These are phyloP conservation scores for Melanargia galathea DNA, from an alignment of 2,888 invertebrate genomes.

Conservation along the genomic window DNA sequence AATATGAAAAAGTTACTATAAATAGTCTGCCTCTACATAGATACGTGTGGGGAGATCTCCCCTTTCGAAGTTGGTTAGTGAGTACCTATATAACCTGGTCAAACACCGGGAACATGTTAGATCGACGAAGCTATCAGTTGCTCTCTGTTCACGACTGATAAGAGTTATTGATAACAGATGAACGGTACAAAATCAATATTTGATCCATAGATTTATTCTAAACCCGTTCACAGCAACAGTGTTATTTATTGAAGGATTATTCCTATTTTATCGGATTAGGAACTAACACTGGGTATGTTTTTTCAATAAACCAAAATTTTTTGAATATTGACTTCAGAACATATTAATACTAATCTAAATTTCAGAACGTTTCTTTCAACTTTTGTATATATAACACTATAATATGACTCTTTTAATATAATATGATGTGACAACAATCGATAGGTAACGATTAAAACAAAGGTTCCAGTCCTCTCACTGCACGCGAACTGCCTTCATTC, in stretches of 20 bases:
- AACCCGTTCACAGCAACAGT: slow-evolving; percentile 28
- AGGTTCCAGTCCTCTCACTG: neutral
- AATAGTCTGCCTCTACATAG: no score
- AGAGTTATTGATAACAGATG: slow-evolving; percentile 43
- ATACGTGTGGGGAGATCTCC: no score
- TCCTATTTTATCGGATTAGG: no score
- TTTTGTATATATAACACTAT: neutral
- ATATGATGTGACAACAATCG: slow-evolving; percentile 13
- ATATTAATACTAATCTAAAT: no score
- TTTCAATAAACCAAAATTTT: neutral
- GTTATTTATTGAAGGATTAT: slow-evolving; percentile 5
- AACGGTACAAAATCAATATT: slow-evolving; percentile 50
- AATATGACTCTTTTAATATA: neutral
- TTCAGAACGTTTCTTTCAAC: no score
- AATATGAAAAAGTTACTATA: no score
- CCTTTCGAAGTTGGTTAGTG: neutral
- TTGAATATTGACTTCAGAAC: no score
- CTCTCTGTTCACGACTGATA: slow-evolving; percentile 40
- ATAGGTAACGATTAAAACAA: neutral
- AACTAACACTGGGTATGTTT: neutral
- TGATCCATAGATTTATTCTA: slow-evolving; percentile 45
- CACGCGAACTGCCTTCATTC: slow-evolving; percentile 3
- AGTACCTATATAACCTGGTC: neutral
- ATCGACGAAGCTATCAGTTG: slow-evolving; percentile 2
- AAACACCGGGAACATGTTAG: slow-evolving; percentile 8